A percentile compares a stretch with the other conserved stretches of the same genome.
phyloP scores from a whole-genome alignment of 2,888 invertebrate genomes.

The Euplexia lucipara region DNA sequence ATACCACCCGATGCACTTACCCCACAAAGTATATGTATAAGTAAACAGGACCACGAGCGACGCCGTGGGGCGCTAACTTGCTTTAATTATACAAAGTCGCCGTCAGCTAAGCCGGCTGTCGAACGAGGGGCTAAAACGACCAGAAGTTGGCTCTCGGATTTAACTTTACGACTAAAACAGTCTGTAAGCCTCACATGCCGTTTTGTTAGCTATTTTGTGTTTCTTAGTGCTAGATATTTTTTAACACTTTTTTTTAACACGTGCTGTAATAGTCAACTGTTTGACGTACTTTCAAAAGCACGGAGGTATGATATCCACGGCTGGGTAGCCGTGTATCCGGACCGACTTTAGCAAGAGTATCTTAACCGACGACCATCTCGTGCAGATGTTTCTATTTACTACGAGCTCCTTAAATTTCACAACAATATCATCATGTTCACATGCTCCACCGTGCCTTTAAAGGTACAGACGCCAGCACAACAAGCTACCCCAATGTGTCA shows the following conservation, averaged over 20 bases:
- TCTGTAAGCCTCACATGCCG: constrained; percentile 1
- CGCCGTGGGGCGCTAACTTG: constrained; percentile 35
- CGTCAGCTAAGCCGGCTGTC: constrained; percentile 55
- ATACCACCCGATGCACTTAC: constrained; percentile 9
- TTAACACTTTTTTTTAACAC: too few relatives aligned
- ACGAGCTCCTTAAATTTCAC: background rate
- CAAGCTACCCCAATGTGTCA: too few relatives aligned
- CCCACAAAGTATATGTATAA: constrained; percentile 42
- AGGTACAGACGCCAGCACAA: too few relatives aligned
- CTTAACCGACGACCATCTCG: too few relatives aligned
- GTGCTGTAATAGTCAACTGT: too few relatives aligned
- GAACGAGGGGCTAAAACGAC: constrained; percentile 46
- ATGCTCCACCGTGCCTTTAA: background rate
- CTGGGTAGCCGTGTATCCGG: too few relatives aligned
- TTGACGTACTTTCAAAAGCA: too few relatives aligned
- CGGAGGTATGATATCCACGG: too few relatives aligned
- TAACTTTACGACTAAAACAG: constrained; percentile 28
- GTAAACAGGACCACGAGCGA: constrained; percentile 34
- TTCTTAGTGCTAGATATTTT: background rate
- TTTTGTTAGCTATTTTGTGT: background rate
- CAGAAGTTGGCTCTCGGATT: constrained; percentile 59
- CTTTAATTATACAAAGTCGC: constrained; percentile 50
- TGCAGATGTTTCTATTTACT: too few relatives aligned
- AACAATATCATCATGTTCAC: background rate
- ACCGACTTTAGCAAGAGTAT: too few relatives aligned